Base-by-base conservation (phyloP, 2,797 vertebrate species). In the Cirrhinus molitorella region DNA sequence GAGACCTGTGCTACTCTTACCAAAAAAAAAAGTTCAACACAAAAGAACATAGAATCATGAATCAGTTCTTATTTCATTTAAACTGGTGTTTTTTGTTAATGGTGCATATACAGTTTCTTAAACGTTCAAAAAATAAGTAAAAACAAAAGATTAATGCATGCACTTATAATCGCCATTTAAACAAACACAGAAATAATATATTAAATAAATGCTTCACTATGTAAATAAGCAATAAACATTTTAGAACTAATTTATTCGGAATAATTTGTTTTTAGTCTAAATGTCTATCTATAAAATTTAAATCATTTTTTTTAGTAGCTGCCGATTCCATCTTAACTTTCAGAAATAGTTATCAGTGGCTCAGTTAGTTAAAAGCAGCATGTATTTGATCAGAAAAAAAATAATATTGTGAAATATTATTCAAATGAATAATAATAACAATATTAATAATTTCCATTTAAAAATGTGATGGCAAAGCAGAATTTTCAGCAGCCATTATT, bases 1-100 rank as follows among this genome's bases (percentile, higher is more conserved):
- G 55, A 47, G 37, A 61, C 25, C 19, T 73, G 68, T 49, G 17
- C 49, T 80, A 25, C 66, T 71, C 23, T 31, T 81, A 14, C 51
- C 49, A 70, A 59, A 71, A 37, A 59, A 71, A 37, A 21, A 66
- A 11, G 4, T 5, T 13, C 9, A 43, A 45, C 51, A 59, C 53
- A 34, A 16, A 71, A 31, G 37, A 76, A 61, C 7, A 16, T 45
- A 21, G 37, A 43, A 76, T 63, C 45, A 14, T 51, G 19, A 28
- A 43, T 43, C 10, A 28, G 16, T 31, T n/a, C 43, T 63, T 31
- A 31, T 65, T 65, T 40, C 0, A 13, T 78, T 31, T 31, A 63
- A 77, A 76, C 11, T 61, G 8, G 9, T 9, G 0, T 61, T 40
- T 31, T 4, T 21, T 51, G 3, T n/a, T 21, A 7, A 51, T 8